These are phyloP conservation scores for Drosophila parvula DNA, from an alignment of 1,140 invertebrate species.

Conservation along the genomic window DNA sequence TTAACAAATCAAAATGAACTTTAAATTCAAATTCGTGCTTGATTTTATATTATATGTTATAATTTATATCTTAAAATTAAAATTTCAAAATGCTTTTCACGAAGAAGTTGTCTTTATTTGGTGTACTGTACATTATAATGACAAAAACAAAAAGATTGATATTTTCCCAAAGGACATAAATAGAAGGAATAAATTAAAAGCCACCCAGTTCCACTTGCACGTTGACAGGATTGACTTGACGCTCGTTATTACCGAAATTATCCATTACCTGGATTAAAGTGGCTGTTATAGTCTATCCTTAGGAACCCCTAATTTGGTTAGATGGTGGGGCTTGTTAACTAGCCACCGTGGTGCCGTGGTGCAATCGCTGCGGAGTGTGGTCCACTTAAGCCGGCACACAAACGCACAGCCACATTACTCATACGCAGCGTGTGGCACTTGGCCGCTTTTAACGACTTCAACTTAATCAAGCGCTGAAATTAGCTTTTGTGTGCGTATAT, in stretches of 20 bases:
- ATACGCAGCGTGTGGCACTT: constrained; percentile 78
- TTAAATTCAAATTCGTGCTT: too few relatives aligned
- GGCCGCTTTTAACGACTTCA: constrained; percentile 78
- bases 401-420: constrained; percentile 63
- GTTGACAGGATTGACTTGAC: neutral
- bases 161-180: neutral
- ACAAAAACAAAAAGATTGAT: too few relatives aligned
- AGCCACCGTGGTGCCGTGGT: neutral
- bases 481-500: constrained; percentile 82
- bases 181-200: neutral
- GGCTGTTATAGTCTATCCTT: constrained; percentile 31
- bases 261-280: constrained; percentile 14
- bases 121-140: neutral
- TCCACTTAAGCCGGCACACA: constrained; percentile 57
- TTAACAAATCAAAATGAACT: too few relatives aligned
- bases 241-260: constrained; percentile 13
- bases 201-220: neutral
- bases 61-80: too few relatives aligned
- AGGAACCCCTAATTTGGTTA: constrained; percentile 28
- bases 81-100: neutral
- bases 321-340: constrained; percentile 23
- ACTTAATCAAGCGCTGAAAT: constrained; percentile 81
- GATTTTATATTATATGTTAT: too few relatives aligned
- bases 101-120: neutral
- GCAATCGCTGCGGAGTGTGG: constrained; percentile 17